A percentile compares a stretch with the other conserved stretches of the same genome.
These are phyloP conservation scores for Noturus placidus DNA, from an alignment of 2,113 vertebrate species.

Conservation along the genomic window DNA sequence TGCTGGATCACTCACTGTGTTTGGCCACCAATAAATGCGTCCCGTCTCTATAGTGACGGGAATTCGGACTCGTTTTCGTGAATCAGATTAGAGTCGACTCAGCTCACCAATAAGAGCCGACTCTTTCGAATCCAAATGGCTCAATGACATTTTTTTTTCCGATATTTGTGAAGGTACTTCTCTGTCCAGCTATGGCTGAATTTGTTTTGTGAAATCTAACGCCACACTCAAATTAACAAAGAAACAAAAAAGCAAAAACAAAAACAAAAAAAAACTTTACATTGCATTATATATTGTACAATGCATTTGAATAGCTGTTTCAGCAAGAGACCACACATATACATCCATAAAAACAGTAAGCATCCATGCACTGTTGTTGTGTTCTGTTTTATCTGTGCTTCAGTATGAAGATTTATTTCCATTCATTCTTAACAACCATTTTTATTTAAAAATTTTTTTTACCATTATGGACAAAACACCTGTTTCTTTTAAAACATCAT, in stretches of 20 bases:
- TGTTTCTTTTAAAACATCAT: too few species aligned
- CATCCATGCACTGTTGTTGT: neutral
- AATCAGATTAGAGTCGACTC: neutral
- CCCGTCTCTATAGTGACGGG: slow-evolving; percentile 32
- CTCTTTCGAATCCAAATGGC: neutral
- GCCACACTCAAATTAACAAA: neutral
- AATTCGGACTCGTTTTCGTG: neutral
- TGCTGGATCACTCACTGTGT: neutral
- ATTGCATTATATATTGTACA: neutral
- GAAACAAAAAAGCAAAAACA: too few species aligned
- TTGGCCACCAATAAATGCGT: slow-evolving; percentile 33
- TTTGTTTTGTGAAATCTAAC: neutral
- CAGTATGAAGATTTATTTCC: neutral
- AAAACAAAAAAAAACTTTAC: too few species aligned
- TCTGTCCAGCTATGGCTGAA: neutral
- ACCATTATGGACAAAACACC: too few species aligned
- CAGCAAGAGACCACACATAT: neutral
- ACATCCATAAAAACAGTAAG: neutral
- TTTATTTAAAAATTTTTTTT: too few species aligned
- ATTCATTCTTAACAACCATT: too few species aligned
- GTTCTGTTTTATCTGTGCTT: neutral
- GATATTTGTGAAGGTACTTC: neutral
- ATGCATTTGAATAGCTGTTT: neutral
- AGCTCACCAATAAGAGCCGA: neutral
- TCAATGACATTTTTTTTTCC: neutral